These are phyloP conservation scores for Linurgus olivaceus DNA, from an alignment of 2,797 vertebrate genomes.

Conservation along the genomic window DNA sequence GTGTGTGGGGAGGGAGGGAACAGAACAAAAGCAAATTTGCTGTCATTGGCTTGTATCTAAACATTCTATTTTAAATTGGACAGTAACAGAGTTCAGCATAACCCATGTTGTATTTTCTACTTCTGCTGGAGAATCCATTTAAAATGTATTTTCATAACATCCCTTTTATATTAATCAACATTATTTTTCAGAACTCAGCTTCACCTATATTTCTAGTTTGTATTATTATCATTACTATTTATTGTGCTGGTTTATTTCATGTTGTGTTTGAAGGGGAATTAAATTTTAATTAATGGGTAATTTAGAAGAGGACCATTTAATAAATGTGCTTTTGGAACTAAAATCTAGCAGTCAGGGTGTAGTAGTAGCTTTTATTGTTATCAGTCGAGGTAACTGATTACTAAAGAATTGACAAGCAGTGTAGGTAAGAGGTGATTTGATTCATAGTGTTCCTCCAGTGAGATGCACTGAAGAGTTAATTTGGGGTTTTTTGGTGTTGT, in stretches of 20 bases:
- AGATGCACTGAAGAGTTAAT: slow-evolving; percentile 62
- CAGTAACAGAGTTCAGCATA: neutral
- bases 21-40: slow-evolving; percentile 26
- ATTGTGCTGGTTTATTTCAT: slow-evolving; percentile 31
- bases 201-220: neutral
- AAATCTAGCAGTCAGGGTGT: neutral
- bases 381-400: neutral
- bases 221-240: neutral
- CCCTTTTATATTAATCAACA: neutral
- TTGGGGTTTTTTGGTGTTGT: neutral
- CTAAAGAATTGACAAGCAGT: slow-evolving; percentile 33
- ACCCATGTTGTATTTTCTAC: neutral
- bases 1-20: too few species aligned
- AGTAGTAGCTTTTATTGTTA: neutral
- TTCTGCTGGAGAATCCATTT: neutral
- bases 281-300: slow-evolving; percentile 60
- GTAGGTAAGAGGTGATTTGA: neutral
- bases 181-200: slow-evolving; percentile 10
- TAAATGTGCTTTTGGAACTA: slow-evolving; percentile 9
- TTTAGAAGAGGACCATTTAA: slow-evolving; percentile 22
- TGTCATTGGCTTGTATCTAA: slow-evolving; percentile 16
- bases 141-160: neutral
- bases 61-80: slow-evolving; percentile 28
- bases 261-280: neutral
- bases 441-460: neutral